phyloP scores from a whole-genome alignment of 2,888 invertebrate species.

The Cepaea hortensis region DNA sequence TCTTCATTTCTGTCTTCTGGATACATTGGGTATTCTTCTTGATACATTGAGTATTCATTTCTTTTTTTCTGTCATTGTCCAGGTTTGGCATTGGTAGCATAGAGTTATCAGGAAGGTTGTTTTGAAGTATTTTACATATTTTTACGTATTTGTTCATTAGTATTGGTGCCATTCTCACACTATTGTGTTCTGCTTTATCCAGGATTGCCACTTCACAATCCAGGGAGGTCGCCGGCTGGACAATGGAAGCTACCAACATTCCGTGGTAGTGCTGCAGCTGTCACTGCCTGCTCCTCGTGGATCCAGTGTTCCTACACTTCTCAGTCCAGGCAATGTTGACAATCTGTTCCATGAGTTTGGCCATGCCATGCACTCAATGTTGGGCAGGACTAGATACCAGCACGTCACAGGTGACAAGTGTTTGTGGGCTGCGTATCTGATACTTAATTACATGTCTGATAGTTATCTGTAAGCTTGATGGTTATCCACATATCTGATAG shows the following conservation, averaged over 20 bases:
- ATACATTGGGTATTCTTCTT: no score
- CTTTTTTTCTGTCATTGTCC: no score
- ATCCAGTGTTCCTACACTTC: constrained; percentile 84
- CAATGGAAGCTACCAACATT: constrained; percentile 89
- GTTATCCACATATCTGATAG: no score
- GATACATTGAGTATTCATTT: no score
- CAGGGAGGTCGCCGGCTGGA: constrained; percentile 89
- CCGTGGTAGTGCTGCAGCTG: constrained; percentile 94
- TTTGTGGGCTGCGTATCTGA: not conserved
- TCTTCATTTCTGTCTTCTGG: no score
- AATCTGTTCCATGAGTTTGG: constrained; percentile 99
- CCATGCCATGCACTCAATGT: constrained; percentile 98
- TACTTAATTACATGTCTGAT: no score
- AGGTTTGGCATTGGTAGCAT: no score
- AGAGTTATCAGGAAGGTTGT: no score
- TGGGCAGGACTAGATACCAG: constrained; percentile 95
- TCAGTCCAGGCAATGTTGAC: constrained; percentile 90
- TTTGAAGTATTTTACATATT: not conserved
- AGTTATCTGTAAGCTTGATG: no score
- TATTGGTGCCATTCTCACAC: not conserved
- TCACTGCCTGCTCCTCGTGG: constrained; percentile 86
- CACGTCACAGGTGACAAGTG: constrained; percentile 85
- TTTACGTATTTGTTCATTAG: not conserved
- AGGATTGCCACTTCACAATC: constrained; percentile 98
- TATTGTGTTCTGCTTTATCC: constrained; percentile 13